A percentile compares a stretch with the other conserved stretches of the same genome.
These are phyloP conservation scores for Cyrtorhinus lividipennis DNA, from an alignment of 1,140 invertebrate genomes.

Conservation along the genomic window DNA sequence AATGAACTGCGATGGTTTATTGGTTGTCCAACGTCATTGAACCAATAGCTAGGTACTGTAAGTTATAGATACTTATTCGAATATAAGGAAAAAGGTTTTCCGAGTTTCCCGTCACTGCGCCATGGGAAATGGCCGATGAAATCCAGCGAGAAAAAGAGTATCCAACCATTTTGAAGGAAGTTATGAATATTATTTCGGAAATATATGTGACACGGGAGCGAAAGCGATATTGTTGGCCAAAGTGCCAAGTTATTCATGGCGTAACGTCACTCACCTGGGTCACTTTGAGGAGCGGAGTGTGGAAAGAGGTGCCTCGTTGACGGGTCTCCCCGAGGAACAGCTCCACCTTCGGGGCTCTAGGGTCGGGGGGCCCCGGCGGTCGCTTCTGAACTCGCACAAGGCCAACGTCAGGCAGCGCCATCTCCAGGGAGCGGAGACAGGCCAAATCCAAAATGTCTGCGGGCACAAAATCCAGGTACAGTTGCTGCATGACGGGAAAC, in stretches of 20 bases:
- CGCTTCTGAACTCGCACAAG: conserved; percentile 8
- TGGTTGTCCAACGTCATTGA: no score
- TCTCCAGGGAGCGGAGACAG: not conserved
- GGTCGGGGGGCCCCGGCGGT: conserved; percentile 11
- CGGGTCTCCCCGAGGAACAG: conserved; percentile 8
- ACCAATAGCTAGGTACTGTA: no score
- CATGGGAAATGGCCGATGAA: no score
- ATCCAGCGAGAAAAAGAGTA: no score
- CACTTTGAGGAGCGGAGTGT: conserved; percentile 3
- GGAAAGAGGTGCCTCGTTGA: conserved; percentile 5
- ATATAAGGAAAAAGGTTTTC: no score
- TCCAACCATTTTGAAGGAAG: no score
- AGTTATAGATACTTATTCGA: no score
- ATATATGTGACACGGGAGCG: not conserved
- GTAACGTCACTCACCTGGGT: conserved; percentile 6
- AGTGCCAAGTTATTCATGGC: no score
- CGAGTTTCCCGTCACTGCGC: no score
- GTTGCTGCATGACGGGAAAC: no score
- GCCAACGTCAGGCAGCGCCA: not conserved
- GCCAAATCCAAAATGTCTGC: not conserved
- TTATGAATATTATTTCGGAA: no score
- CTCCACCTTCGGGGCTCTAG: not conserved
- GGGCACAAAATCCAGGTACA: not conserved
- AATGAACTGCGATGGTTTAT: no score
- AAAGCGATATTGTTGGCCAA: not conserved